Evolutionary conservation across 2,888 invertebrate genomes (phyloP).

Genomic region (Trichacis sp.): DNA sequence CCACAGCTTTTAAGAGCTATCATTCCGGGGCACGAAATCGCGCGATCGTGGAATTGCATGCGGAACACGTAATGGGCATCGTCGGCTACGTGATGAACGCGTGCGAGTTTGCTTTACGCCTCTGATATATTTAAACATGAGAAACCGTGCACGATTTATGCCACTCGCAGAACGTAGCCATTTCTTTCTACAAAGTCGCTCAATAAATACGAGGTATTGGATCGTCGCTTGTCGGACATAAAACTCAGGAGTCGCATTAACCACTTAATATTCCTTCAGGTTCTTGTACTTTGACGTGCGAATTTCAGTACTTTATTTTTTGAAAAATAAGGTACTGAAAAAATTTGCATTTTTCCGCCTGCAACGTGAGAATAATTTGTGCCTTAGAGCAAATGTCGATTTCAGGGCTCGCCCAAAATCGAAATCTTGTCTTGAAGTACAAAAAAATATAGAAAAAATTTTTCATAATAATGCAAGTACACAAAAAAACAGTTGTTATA

Average conservation of each 20-base stretch:
- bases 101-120: conserved; percentile 7
- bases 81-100: background rate
- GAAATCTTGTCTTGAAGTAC: too few relatives aligned
- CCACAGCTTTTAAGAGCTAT: conserved; percentile 3
- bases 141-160: conserved; percentile 9
- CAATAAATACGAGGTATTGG: background rate
- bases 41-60: background rate
- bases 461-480: too few relatives aligned
- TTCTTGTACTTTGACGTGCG: background rate
- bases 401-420: too few relatives aligned
- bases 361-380: too few relatives aligned
- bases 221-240: background rate
- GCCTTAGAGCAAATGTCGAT: too few relatives aligned
- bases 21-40: conserved; percentile 16
- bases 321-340: too few relatives aligned
- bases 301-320: background rate
- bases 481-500: too few relatives aligned
- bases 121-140: conserved; percentile 6
- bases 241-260: background rate
- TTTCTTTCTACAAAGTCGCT: background rate
- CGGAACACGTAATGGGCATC: conserved; percentile 13
- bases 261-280: background rate
- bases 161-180: background rate
- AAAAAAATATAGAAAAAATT: too few relatives aligned
- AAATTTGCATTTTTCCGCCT: too few relatives aligned